These are phyloP conservation scores for Silurus aristotelis DNA, from an alignment of 2,797 vertebrate genomes.

Conservation along the genomic window DNA sequence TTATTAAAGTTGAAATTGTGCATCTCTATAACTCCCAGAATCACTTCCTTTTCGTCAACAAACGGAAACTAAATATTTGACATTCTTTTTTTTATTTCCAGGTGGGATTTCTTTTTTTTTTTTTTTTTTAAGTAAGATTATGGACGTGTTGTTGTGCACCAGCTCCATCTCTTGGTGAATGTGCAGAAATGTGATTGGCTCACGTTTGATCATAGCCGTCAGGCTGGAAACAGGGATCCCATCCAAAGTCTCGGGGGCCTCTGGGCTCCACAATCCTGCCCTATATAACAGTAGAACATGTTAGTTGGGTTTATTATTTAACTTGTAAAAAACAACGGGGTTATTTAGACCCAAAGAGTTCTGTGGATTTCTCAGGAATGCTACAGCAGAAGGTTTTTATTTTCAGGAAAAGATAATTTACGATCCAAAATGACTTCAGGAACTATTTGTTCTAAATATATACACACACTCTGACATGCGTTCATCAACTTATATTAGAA, in stretches of 20 bases:
- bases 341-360: background rate
- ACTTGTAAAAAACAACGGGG: background rate
- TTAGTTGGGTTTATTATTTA: background rate
- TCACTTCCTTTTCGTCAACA: background rate
- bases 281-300: slow-evolving; percentile 65
- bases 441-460: background rate
- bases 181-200: slow-evolving; percentile 52
- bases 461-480: background rate
- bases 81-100: no score
- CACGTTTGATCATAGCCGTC: slow-evolving; percentile 91
- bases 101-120: no score
- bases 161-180: slow-evolving; percentile 63
- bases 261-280: slow-evolving; percentile 90
- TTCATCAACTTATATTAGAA: background rate
- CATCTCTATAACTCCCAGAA: background rate
- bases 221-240: slow-evolving; percentile 98
- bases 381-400: background rate
- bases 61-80: background rate
- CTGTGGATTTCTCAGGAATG: background rate
- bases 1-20: background rate
- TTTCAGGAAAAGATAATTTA: background rate
- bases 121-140: no score
- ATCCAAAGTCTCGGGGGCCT: slow-evolving; percentile 94
- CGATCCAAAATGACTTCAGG: background rate
- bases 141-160: background rate